Base-by-base conservation (phyloP, 2,113 vertebrate genomes). In the Gymnorhina tibicen region DNA sequence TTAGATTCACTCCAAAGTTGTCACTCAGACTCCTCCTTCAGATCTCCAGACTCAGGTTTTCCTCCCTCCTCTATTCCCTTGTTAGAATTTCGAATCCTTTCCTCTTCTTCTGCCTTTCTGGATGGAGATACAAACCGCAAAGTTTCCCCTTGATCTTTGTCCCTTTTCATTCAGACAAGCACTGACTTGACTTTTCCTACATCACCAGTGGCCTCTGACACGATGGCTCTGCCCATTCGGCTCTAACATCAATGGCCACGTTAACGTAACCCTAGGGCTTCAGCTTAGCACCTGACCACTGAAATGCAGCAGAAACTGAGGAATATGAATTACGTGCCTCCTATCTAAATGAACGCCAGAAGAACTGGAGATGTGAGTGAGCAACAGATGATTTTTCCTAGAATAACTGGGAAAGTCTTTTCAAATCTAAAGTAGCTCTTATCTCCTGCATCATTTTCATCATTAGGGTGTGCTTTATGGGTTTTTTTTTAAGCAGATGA, bases 391-490 rank as follows among this genome's bases (percentile, higher is more conserved):
- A 84, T 66, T 91, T 88, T 88, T 88, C 82, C 76, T 66, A 70
- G 27, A 90, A 80, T 67, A 93, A 77, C 42, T 56, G 16, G 46
- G n/a, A 44, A 91, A 86, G 50, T 46, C 16, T 91, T 94, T 90
- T 91, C 72, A 91, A 55, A 77, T 70, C 63, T 91, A 28, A 80
- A 90, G 76, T 41, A 91, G 63, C 67, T 94, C 60, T 90, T 76
- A 83, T 88, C 62, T 83, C 79, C 76, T 70, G 68, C 33, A 77
- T 60, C 23, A 9, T 58, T 67, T 73, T 86, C 44, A 79, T 91
- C 63, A 84, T 20, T 30, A 84, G 91, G 55, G 78, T 70, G 37
- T 90, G 69, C 56, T 78, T n/a, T 23, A 69, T 37, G 22, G 7
- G n/a, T n/a, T 0, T 35, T 67, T 72, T 84, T 89, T 91, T 53